Percentiles rank a stretch among this genome's conserved stretches.
phyloP scores from a whole-genome alignment of 2,888 invertebrate species.

The Drosophila kambysellisi region DNA sequence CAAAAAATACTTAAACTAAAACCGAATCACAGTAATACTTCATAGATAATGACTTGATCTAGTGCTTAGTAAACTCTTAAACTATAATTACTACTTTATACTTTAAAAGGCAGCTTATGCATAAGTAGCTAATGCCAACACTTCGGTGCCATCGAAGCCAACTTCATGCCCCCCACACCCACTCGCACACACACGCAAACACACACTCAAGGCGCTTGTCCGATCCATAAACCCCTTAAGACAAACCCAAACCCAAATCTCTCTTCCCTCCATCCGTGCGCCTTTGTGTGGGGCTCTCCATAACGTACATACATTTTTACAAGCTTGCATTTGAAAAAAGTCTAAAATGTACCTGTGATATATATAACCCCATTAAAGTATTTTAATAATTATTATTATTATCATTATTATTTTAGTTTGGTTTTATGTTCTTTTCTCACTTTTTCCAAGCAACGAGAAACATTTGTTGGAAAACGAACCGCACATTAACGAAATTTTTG shows the following conservation, averaged over 20 bases:
- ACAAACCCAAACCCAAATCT: not conserved
- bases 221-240: conserved; percentile 14
- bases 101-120: conserved; percentile 31
- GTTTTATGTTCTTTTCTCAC: conserved; percentile 30
- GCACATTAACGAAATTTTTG: conserved; percentile 46
- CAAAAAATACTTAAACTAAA: conserved; percentile 32
- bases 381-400: conserved; percentile 59
- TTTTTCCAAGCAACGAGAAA: conserved; percentile 45
- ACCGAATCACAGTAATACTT: conserved; percentile 54
- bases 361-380: conserved; percentile 81
- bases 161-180: conserved; percentile 22
- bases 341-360: conserved; percentile 85
- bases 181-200: conserved; percentile 5
- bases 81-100: conserved; percentile 37
- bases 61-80: conserved; percentile 54
- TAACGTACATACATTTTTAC: conserved; percentile 78
- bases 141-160: conserved; percentile 60
- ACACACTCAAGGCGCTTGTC: conserved; percentile 11
- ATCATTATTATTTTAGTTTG: conserved; percentile 29
- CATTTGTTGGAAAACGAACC: conserved; percentile 45
- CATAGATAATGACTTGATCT: conserved; percentile 62
- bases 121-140: conserved; percentile 44
- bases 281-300: conserved; percentile 43
- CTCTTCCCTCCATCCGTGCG: conserved; percentile 1
- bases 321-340: conserved; percentile 78